Percentiles rank a stretch among this genome's conserved stretches.
Conservation (phyloP, 2,797 vertebrate species). For the Siniperca obscura region DNA sequence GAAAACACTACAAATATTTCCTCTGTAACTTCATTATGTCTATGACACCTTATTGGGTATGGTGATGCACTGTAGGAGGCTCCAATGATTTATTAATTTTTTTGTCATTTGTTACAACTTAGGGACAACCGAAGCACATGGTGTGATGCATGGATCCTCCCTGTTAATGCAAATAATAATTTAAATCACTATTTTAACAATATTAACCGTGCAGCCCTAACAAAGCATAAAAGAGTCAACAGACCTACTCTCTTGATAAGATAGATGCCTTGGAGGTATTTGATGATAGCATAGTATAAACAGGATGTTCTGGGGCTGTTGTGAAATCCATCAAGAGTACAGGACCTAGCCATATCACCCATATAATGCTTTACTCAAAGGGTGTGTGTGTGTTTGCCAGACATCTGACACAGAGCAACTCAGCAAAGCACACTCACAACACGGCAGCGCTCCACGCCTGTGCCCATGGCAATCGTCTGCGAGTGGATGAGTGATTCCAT, state of each 20-base stretch:
- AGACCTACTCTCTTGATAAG: not conserved
- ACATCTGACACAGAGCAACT: constrained; percentile 75
- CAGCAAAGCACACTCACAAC: constrained; percentile 63
- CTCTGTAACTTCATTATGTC: not conserved
- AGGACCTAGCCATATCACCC: constrained; percentile 58
- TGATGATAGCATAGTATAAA: constrained; percentile 68
- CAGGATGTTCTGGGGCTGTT: constrained; percentile 75
- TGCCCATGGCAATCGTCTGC: constrained; percentile 77
- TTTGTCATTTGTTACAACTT: not conserved
- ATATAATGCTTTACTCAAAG: constrained; percentile 77
- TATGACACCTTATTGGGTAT: not conserved
- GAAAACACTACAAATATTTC: not conserved
- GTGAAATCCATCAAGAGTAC: constrained; percentile 71
- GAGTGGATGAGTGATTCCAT: constrained; percentile 81
- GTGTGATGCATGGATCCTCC: not conserved
- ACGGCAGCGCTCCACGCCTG: constrained; percentile 73
- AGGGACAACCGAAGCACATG: not conserved
- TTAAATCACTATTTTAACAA: not conserved
- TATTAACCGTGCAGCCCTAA: not conserved
- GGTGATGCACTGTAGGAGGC: not conserved
- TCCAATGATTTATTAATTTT: not conserved
- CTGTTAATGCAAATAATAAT: not conserved
- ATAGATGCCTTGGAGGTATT: constrained; percentile 40
- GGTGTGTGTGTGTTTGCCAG: constrained; percentile 79
- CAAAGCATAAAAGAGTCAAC: not conserved